These are phyloP conservation scores for Chrysodeixis includens DNA, from an alignment of 2,888 invertebrate species.

Conservation along the genomic window DNA sequence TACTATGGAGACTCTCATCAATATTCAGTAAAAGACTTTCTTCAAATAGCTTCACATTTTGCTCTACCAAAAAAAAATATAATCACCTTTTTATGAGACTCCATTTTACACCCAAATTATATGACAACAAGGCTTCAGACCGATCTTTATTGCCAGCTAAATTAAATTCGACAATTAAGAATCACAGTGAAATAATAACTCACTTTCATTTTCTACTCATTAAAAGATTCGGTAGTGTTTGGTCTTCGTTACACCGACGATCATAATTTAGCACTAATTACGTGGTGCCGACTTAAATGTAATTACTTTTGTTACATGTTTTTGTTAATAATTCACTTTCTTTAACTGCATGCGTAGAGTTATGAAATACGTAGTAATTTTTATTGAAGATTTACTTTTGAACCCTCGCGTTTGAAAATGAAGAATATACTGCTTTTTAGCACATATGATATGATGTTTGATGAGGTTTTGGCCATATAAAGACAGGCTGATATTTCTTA, in stretches of 20 bases:
- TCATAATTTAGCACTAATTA: slow-evolving; percentile 58
- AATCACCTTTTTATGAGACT: slow-evolving; percentile 1
- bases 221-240: slow-evolving; percentile 55
- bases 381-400: background rate
- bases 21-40: slow-evolving; percentile 1
- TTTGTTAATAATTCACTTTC: slow-evolving; percentile 47
- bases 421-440: no score
- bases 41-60: background rate
- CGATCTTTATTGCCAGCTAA: slow-evolving; percentile 23
- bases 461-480: no score
- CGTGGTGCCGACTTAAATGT: slow-evolving; percentile 36
- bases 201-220: slow-evolving; percentile 68
- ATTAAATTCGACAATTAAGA: slow-evolving; percentile 45
- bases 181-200: slow-evolving; percentile 28
- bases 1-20: background rate
- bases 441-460: no score
- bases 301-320: slow-evolving; percentile 43
- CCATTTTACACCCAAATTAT: slow-evolving; percentile 9
- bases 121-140: slow-evolving; percentile 8
- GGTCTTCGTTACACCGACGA: slow-evolving; percentile 30
- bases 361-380: background rate
- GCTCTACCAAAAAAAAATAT: background rate
- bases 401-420: background rate
- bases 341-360: slow-evolving; percentile 10
- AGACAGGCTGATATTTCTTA: no score